A percentile compares a stretch with the other conserved stretches of the same genome.
Evolutionary conservation across 2,113 vertebrate species (phyloP).

Genomic region (Trochalopteron elliotii): DNA sequence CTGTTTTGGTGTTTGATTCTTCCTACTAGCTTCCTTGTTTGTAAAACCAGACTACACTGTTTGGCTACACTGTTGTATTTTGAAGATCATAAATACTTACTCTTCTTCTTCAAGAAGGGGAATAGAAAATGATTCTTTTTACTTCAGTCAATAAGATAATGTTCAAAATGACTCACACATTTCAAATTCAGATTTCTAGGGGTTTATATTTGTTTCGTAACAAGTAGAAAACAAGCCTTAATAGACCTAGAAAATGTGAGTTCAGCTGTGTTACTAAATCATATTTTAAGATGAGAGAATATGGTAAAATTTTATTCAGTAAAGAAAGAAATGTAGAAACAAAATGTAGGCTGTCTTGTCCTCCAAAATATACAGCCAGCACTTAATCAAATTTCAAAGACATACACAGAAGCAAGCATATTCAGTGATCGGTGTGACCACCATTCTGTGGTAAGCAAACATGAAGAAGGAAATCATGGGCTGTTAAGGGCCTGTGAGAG

Average conservation of each 20-base stretch:
- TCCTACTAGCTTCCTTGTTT: neutral
- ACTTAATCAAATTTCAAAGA: neutral
- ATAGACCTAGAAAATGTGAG: neutral
- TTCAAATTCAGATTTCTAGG: neutral
- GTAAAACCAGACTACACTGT: neutral
- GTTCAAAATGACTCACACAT: neutral
- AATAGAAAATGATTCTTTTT: slow-evolving; percentile 4
- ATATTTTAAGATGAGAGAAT: neutral
- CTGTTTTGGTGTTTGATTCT: neutral
- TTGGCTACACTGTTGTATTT: neutral
- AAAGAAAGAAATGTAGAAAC: neutral
- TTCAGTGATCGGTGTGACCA: neutral
- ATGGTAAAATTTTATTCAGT: neutral
- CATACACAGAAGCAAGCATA: neutral
- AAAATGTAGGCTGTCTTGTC: neutral
- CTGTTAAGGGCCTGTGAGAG: neutral
- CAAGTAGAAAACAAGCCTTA: neutral
- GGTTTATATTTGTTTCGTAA: neutral
- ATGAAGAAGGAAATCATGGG: neutral
- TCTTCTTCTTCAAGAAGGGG: neutral
- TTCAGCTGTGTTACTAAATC: neutral
- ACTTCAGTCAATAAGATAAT: slow-evolving; percentile 5
- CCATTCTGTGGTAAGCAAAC: neutral
- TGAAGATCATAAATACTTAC: neutral
- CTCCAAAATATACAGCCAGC: neutral